Percentiles rank a stretch among this genome's conserved stretches.
These are phyloP conservation scores for Psammodynastes pulverulentus DNA, from an alignment of 2,113 vertebrate genomes.

Conservation along the genomic window DNA sequence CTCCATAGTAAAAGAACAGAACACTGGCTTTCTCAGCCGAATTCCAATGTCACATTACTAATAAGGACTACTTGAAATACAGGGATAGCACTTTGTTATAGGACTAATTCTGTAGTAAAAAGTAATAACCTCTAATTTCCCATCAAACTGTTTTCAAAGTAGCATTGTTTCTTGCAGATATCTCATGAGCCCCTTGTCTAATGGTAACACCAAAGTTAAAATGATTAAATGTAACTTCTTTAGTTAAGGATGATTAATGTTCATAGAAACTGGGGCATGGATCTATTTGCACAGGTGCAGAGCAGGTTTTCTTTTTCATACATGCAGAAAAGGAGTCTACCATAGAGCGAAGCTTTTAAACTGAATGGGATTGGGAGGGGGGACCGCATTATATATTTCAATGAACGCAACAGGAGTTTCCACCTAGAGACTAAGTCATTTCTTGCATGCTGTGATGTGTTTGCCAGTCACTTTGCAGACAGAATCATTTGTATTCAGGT, in stretches of 20 bases:
- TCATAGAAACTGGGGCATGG: slow-evolving; percentile 25
- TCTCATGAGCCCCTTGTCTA: slow-evolving; percentile 42
- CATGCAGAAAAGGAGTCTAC: background rate
- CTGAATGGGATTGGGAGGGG: background rate
- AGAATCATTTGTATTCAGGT: background rate
- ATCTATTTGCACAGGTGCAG: slow-evolving; percentile 33
- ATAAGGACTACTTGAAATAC: background rate
- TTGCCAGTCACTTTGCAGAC: background rate
- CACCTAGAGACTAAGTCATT: background rate
- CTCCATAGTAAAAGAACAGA: background rate
- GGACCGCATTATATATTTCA: background rate
- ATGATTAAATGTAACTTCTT: slow-evolving; percentile 59
- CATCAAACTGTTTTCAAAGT: slow-evolving; percentile 43
- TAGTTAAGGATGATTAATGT: slow-evolving; percentile 57
- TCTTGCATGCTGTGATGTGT: background rate
- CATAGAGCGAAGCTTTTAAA: background rate
- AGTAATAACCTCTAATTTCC: slow-evolving; percentile 52
- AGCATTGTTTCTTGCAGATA: slow-evolving; percentile 40
- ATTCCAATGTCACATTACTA: background rate
- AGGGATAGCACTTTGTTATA: background rate
- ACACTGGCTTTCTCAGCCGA: background rate
- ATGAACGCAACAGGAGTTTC: background rate
- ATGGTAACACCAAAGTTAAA: slow-evolving; percentile 61
- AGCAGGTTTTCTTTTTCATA: background rate
- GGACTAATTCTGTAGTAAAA: background rate